Conservation (phyloP, 2,888 invertebrate species). For the Stenodera caucasica region DNA sequence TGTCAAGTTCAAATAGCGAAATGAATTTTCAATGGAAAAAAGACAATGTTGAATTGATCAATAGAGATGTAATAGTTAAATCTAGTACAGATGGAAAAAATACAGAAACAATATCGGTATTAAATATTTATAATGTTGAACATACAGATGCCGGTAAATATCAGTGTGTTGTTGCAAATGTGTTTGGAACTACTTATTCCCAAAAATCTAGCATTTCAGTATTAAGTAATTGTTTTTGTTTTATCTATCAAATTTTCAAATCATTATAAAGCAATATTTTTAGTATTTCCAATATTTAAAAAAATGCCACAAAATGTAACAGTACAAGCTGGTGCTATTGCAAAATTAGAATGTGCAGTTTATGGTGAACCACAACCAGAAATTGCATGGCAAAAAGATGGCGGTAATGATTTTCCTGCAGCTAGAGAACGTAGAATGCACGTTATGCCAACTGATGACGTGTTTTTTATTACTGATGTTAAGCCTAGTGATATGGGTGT, state of each 20-base stretch:
- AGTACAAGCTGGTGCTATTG: slow-evolving; percentile 81
- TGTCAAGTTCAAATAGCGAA: slow-evolving; percentile 73
- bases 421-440: slow-evolving; percentile 91
- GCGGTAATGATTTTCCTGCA: slow-evolving; percentile 93
- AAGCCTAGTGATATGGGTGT: slow-evolving; percentile 87
- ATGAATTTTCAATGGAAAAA: slow-evolving; percentile 87
- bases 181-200: slow-evolving; percentile 88
- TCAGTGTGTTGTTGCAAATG: slow-evolving; percentile 90
- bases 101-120: slow-evolving; percentile 69
- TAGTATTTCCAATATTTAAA: slow-evolving; percentile 80
- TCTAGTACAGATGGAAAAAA: slow-evolving; percentile 59
- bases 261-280: slow-evolving; percentile 45
- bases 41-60: slow-evolving; percentile 69
- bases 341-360: slow-evolving; percentile 88
- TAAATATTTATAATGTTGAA: slow-evolving; percentile 75
- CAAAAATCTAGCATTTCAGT: slow-evolving; percentile 83
- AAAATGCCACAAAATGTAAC: slow-evolving; percentile 84
- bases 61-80: slow-evolving; percentile 41
- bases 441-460: slow-evolving; percentile 88
- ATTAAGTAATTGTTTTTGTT: slow-evolving; percentile 63
- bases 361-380: slow-evolving; percentile 86
- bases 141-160: slow-evolving; percentile 85
- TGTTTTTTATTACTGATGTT: slow-evolving; percentile 90
- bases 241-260: slow-evolving; percentile 8
- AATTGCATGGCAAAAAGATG: slow-evolving; percentile 89